These are phyloP conservation scores for Sebastes oblongus DNA, from an alignment of 2,797 vertebrate species.

Conservation along the genomic window DNA sequence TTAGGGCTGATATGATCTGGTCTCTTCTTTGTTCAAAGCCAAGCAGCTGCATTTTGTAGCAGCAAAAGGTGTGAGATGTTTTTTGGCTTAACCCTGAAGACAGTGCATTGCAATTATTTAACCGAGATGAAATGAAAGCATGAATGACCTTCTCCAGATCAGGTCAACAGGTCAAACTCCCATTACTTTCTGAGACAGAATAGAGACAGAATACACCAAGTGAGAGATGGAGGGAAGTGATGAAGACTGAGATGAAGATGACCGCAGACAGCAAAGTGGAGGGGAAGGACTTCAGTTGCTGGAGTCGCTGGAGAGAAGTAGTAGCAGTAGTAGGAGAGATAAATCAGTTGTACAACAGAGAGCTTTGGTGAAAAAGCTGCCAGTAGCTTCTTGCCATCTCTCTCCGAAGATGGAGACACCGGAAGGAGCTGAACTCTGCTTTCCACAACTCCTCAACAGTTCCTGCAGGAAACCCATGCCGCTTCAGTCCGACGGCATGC, in stretches of 20 bases:
- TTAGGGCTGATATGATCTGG: too few species aligned
- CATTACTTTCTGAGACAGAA: too few species aligned
- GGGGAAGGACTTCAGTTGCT: background rate
- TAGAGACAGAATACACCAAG: background rate
- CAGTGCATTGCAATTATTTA: too few species aligned
- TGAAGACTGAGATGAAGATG: background rate
- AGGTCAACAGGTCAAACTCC: too few species aligned
- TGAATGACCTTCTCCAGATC: too few species aligned
- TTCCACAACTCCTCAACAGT: background rate
- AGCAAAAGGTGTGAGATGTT: too few species aligned
- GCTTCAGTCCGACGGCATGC: background rate
- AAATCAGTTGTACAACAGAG: background rate
- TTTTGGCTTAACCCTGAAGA: too few species aligned
- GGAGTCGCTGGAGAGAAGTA: background rate
- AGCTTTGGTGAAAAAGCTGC: background rate
- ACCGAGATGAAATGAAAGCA: too few species aligned
- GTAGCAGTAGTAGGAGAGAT: background rate
- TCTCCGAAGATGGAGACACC: background rate
- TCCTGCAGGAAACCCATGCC: background rate
- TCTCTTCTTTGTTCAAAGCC: too few species aligned
- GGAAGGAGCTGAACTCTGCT: background rate
- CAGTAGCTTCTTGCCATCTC: background rate
- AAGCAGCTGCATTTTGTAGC: too few species aligned
- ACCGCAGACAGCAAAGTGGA: background rate
- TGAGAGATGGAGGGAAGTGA: background rate